Conservation (phyloP, 2,797 vertebrate genomes). For the Pangasius djambal region DNA sequence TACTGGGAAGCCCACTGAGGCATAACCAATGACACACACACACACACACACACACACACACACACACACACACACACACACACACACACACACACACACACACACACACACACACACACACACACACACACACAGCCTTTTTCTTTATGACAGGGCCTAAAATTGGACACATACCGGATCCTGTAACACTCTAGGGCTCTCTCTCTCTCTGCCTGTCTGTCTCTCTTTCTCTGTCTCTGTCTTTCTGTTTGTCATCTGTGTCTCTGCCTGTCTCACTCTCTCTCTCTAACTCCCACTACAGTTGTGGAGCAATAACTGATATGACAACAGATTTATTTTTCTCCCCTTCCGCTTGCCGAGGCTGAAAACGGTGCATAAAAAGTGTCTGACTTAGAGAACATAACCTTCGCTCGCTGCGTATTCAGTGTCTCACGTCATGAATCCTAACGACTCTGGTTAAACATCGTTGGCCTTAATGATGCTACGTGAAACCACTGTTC, state of each 20-base stretch:
- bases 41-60: constrained; percentile 1
- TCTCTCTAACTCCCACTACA: constrained; percentile 69
- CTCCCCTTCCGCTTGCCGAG: background rate
- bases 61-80: background rate
- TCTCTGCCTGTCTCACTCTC: background rate
- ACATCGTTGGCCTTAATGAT: background rate
- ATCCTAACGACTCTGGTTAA: background rate
- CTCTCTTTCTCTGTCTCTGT: background rate
- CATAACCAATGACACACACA: background rate
- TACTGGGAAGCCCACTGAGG: background rate
- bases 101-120: background rate
- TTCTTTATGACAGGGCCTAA: background rate
- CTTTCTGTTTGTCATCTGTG: background rate
- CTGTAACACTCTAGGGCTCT: constrained; percentile 71
- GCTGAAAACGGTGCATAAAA: constrained; percentile 14
- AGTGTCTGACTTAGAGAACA: background rate
- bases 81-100: constrained; percentile 1
- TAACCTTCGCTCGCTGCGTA: background rate
- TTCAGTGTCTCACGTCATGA: constrained; percentile 7
- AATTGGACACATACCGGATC: constrained; percentile 58
- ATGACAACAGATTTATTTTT: constrained; percentile 79
- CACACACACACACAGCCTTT: background rate
- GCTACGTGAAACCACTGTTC: background rate
- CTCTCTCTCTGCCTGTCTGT: background rate
- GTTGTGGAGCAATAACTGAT: constrained; percentile 78